phyloP scores from a whole-genome alignment of 2,797 vertebrate genomes.

The Falco novaeseelandiae region DNA sequence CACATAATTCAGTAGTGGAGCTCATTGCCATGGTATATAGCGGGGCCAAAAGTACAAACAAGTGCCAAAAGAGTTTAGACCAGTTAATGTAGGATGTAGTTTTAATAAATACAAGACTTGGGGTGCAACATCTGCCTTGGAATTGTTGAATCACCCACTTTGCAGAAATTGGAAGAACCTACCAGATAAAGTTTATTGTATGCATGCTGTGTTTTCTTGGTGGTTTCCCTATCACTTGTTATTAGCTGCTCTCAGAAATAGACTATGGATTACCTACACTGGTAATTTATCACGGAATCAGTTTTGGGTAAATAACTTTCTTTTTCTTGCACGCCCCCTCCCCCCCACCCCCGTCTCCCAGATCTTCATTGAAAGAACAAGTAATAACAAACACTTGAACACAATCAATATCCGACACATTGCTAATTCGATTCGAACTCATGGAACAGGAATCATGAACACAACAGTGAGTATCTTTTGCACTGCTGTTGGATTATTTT shows the following conservation, averaged over 20 bases:
- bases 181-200: not conserved
- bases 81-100: not conserved
- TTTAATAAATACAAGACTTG: not conserved
- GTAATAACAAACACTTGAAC: slow-evolving; percentile 99
- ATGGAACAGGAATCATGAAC: slow-evolving; percentile 99
- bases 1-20: not conserved
- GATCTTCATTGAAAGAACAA: slow-evolving; percentile 98
- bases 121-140: not conserved
- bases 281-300: not conserved
- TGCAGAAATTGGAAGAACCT: not conserved
- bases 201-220: not conserved
- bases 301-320: not conserved
- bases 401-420: slow-evolving; percentile 99
- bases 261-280: not conserved
- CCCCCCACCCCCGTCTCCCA: slow-evolving; percentile 2
- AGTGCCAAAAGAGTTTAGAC: not conserved
- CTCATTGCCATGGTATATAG: not conserved
- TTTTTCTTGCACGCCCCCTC: not conserved
- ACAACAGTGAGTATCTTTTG: slow-evolving; percentile 86
- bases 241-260: not conserved
- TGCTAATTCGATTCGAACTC: slow-evolving; percentile 97
- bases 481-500: not conserved
- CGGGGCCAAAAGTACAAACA: not conserved
- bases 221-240: not conserved
- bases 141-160: not conserved